Evolutionary conservation across 2,797 vertebrate species (phyloP), one percentile per base, ranked within the genome.

Genomic region (Perodicticus potto): DNA sequence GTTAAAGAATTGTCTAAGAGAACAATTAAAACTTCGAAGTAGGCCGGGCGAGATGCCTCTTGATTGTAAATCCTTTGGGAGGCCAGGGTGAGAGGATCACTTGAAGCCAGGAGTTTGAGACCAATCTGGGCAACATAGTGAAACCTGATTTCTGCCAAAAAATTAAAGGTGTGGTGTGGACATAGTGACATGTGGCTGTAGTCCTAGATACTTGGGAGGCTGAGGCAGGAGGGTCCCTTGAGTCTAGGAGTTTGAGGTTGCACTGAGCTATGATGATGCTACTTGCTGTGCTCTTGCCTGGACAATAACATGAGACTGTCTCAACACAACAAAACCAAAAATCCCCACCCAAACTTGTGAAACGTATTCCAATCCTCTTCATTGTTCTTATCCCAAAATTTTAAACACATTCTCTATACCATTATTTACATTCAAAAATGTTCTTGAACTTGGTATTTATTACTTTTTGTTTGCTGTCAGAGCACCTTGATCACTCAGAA

Each of bases 351-450:
- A 67, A n/a, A n/a, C 7, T 32, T 20, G 65, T 10, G 32, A 96
- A 95, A 91, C 81, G 8, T 85, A 77, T 91, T 76, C 34, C 16
- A 80, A 76, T 40, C 49, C 16, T 49, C 45, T 49, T 49, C 45
- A 13, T 49, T 82, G 69, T 83, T 86, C 91, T 89, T 85, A 40
- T 70, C 19, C 43, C 91, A 89, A 82, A 92, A 83, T 89, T 89
- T 93, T 77, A 92, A 88, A 53, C n/a, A 81, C 20, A 83, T 32
- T 84, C 19, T 23, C 7, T 67, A 61, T 80, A 87, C 76, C 7
- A 77, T 77, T 85, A 86, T 76, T 96, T 89, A 69, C 84, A 69
- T 77, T 88, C 43, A 12, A 73, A 94, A 74, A 59, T 49, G 2
- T 45, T 81, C 67, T 91, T 87, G 29, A 85, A 67, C 5, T 22